A percentile compares a stretch with the other conserved stretches of the same genome.
These are phyloP conservation scores for Polyommatus icarus DNA, from an alignment of 2,888 invertebrate genomes.

Conservation along the genomic window DNA sequence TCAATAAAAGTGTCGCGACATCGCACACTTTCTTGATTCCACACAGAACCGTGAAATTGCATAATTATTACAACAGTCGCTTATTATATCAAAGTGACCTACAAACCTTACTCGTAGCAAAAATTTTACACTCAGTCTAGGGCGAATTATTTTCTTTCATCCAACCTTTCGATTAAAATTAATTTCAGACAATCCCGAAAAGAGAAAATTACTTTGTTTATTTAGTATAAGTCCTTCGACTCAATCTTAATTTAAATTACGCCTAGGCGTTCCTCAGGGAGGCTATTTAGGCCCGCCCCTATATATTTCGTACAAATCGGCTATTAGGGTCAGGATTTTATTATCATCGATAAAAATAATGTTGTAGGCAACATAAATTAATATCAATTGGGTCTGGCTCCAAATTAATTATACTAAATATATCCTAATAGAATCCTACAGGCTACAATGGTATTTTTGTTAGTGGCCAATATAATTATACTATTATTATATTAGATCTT, in stretches of 20 bases:
- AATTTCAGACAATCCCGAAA: neutral
- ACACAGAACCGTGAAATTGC: neutral
- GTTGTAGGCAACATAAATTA: neutral
- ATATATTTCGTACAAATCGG: slow-evolving; percentile 7
- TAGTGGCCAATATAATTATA: neutral
- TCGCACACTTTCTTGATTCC: neutral
- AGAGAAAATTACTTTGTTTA: slow-evolving; percentile 7
- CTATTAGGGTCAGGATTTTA: neutral
- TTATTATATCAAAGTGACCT: slow-evolving; percentile 3
- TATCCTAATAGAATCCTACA: no score
- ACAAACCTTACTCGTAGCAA: neutral
- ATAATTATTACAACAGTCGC: slow-evolving; percentile 5
- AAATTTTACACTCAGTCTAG: neutral
- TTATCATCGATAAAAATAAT: neutral
- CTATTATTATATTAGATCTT: no score
- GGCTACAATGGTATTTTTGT: no score
- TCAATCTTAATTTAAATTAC: slow-evolving; percentile 7
- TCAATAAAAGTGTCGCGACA: neutral
- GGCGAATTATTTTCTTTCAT: neutral
- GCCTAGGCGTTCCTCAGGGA: neutral
- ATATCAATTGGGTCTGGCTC: neutral
- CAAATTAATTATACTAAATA: neutral
- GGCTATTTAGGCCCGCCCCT: neutral
- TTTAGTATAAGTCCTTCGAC: neutral
- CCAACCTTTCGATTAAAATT: neutral